Percentiles rank a stretch among this genome's conserved stretches.
Conservation (phyloP, 2,113 vertebrate genomes). For the Crotalus horridus region DNA sequence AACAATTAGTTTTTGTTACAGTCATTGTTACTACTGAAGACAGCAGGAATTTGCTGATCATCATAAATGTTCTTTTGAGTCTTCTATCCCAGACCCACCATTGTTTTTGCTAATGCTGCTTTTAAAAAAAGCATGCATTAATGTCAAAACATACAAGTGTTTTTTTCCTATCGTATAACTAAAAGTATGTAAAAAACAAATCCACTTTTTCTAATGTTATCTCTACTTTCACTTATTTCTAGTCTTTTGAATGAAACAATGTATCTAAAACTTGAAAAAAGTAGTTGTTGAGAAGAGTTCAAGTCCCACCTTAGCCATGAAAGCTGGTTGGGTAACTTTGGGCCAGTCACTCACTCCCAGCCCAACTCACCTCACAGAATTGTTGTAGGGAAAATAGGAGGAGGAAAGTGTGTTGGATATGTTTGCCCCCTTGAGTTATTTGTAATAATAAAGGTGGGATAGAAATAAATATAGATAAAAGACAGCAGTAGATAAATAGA, state of each 20-base stretch:
- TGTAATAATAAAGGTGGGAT: background rate
- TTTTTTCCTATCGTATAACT: background rate
- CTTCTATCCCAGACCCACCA: background rate
- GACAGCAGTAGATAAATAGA: too few species aligned
- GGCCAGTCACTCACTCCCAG: background rate
- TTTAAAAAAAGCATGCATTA: background rate
- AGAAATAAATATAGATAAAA: background rate
- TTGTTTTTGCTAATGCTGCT: background rate
- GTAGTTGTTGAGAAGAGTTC: background rate
- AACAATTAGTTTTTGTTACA: constrained; percentile 2
- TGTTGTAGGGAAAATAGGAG: background rate
- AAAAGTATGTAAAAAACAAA: background rate
- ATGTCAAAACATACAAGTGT: background rate
- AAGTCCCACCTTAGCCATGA: background rate
- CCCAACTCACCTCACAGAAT: background rate
- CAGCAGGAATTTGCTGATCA: background rate
- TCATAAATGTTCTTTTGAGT: background rate
- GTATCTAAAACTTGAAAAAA: background rate
- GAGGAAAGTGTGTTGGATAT: background rate
- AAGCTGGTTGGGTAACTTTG: background rate
- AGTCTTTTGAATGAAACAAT: background rate
- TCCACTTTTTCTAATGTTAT: background rate
- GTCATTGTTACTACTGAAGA: background rate
- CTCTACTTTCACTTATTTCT: background rate
- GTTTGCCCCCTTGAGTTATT: background rate